These are phyloP conservation scores for Onthophagus taurus DNA, from an alignment of 1,140 invertebrate genomes.

Conservation along the genomic window DNA sequence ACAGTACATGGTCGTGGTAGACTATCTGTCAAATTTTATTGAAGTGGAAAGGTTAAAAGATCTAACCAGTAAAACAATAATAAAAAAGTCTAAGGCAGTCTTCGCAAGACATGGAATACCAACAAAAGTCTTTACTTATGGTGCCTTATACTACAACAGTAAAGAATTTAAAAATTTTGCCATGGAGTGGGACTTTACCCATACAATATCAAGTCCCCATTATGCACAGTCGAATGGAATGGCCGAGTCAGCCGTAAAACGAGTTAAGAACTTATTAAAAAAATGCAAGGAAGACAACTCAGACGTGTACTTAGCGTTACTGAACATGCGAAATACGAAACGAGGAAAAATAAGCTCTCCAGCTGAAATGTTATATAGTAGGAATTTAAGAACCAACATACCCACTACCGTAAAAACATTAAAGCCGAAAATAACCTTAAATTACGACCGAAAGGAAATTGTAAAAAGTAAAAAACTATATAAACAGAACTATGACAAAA, in stretches of 20 bases:
- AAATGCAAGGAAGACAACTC: slow-evolving; percentile 15
- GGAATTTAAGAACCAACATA: not conserved
- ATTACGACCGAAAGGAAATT: no score
- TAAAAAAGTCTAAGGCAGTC: slow-evolving; percentile 18
- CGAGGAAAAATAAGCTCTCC: not conserved
- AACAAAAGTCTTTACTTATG: slow-evolving; percentile 29
- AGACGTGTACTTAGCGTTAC: not conserved
- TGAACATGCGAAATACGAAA: not conserved
- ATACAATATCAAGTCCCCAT: slow-evolving; percentile 33
- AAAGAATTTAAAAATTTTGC: slow-evolving; percentile 33
- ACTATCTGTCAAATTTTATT: no score
- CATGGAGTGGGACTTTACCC: slow-evolving; percentile 31
- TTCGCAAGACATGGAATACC: slow-evolving; percentile 32
- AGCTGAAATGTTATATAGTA: not conserved
- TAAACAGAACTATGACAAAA: no score
- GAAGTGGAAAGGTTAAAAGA: no score
- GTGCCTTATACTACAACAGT: slow-evolving; percentile 25
- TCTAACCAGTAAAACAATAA: no score
- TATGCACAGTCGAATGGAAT: slow-evolving; percentile 34
- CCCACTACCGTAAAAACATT: not conserved
- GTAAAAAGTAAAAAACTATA: no score
- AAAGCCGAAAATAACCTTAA: no score
- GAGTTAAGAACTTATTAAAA: slow-evolving; percentile 28
- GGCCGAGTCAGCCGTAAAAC: slow-evolving; percentile 30
- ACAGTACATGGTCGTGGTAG: no score